A percentile compares a stretch with the other conserved stretches of the same genome.
phyloP scores from a whole-genome alignment of 2,797 vertebrate species.

The Trichosurus vulpecula region DNA sequence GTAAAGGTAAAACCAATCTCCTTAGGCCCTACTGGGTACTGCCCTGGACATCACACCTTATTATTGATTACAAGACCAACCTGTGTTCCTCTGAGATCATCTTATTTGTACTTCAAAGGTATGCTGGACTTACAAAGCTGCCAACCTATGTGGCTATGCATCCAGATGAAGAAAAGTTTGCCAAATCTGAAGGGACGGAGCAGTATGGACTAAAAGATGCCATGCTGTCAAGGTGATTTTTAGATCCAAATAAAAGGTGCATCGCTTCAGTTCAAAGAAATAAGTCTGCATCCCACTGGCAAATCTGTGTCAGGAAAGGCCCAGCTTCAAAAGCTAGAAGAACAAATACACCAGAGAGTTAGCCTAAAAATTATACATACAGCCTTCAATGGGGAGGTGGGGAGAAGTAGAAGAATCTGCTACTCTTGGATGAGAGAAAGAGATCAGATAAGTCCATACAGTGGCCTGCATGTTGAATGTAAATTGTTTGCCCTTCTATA shows the following conservation, averaged over 20 bases:
- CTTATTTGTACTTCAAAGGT: not conserved
- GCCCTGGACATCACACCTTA: not conserved
- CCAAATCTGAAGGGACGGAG: constrained; percentile 26
- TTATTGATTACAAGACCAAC: not conserved
- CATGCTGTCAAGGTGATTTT: not conserved
- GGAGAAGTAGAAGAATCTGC: not conserved
- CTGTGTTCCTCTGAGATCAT: not conserved
- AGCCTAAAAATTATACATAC: not conserved
- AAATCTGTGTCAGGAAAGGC: constrained; percentile 36
- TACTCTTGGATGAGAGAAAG: not conserved
- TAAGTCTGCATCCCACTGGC: not conserved
- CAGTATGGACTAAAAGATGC: constrained; percentile 34
- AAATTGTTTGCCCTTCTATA: constrained; percentile 6
- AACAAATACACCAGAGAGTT: constrained; percentile 5
- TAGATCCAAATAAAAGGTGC: constrained; percentile 7
- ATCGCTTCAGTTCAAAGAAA: not conserved
- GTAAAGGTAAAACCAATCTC: not conserved
- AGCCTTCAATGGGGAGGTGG: not conserved
- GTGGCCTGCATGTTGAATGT: not conserved
- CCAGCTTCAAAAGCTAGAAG: constrained; percentile 26
- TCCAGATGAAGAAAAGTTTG: constrained; percentile 5
- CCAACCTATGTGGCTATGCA: not conserved
- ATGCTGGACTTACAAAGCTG: not conserved
- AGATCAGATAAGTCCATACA: not conserved
- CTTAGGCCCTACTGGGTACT: not conserved